Evolutionary conservation across 2,888 invertebrate genomes (phyloP), one percentile per base, ranked within the genome.

Genomic region (Biston stratarius): DNA sequence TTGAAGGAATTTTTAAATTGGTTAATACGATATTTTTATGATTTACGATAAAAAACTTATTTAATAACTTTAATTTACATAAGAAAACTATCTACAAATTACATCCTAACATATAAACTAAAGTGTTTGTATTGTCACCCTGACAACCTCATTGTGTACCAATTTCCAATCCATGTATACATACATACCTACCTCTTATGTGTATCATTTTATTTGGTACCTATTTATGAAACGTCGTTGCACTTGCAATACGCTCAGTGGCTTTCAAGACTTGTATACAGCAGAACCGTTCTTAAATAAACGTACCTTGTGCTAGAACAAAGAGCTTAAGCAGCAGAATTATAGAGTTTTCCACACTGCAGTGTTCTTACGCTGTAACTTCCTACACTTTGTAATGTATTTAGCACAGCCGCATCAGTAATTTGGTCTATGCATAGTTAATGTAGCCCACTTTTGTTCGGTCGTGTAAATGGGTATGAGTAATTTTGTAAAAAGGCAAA

Each of bases 381-480:
- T 63, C 42, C 71, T 70, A 72, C 71, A 67, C 49, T 69, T 71
- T 66, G 72, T 78, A 73, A 77, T 77, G 74, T 80, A 74, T 77
- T 79, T 78, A 82, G 70, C 72, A 67, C 66, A 51, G 69, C 69
- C 70, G 74, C 74, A 74, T 77, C 74, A 74, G 81, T 79, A 81
- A 81, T 78, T 75, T 77, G 70, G 70, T 73, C 70, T 76, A 64
- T 67, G 60, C 64, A 38, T 61, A 63, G 48, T 69, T 53, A 67
- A 69, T 57, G 67, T 67, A 63, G n/a, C 67, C 67, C 63, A 68
- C 63, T 68, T 68, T 68, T 60, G 60, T 64, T 63, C 67, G 67
- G 63, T 68, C 67, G 63, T 68, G 67, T 68, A 68, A 67, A 68
- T 68, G 63, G 63, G 63, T 68, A 68, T 68, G 67, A 68, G 67